Evolutionary conservation across 1,140 invertebrate genomes (phyloP).

Genomic region (Listronotus oregonensis): DNA sequence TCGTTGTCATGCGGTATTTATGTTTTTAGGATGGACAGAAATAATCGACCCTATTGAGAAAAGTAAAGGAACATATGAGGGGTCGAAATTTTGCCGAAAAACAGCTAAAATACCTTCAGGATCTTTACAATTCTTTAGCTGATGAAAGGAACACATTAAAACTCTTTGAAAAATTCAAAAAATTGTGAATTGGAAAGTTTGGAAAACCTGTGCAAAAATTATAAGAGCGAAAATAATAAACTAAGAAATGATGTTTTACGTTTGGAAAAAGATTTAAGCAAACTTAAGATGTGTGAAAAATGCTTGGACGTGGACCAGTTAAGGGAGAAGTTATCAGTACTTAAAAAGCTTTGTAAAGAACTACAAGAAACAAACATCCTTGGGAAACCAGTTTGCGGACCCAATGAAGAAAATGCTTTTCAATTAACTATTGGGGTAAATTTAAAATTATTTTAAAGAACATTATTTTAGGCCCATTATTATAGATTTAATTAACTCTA

Average conservation of each 20-base stretch:
- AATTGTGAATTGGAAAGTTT: conserved; percentile 24
- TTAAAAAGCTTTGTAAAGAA: conserved; percentile 9
- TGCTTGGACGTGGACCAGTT: not conserved
- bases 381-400: conserved; percentile 5
- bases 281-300: conserved; percentile 4
- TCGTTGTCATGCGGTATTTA: too few species aligned
- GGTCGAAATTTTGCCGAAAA: conserved; percentile 37
- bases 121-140: conserved; percentile 28
- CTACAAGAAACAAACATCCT: not conserved
- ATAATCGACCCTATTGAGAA: conserved; percentile 35
- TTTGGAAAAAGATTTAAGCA: conserved; percentile 26
- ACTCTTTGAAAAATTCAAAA: conserved; percentile 18
- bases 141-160: conserved; percentile 27
- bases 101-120: conserved; percentile 29
- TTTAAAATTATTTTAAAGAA: too few species aligned
- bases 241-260: conserved; percentile 14
- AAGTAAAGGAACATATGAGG: conserved; percentile 41
- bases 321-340: conserved; percentile 14
- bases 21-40: conserved; percentile 36
- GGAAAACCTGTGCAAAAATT: conserved; percentile 17
- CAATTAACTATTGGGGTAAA: not conserved
- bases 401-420: conserved; percentile 6
- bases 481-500: too few species aligned
- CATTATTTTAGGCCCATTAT: too few species aligned
- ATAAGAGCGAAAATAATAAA: conserved; percentile 23